These are phyloP conservation scores for Clinocottus analis DNA, from an alignment of 2,113 vertebrate species.

Conservation along the genomic window DNA sequence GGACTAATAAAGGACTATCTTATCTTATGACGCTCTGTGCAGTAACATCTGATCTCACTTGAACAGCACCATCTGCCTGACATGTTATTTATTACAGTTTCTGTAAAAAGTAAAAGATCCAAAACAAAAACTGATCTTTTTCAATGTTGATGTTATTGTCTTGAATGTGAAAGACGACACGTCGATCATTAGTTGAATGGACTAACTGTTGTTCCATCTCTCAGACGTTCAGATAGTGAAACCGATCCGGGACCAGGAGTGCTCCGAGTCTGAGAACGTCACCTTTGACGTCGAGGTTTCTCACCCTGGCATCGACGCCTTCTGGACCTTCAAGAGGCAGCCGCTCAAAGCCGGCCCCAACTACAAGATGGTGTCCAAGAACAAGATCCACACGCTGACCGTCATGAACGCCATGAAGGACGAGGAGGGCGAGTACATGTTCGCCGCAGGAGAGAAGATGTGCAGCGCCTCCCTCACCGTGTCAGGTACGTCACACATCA, in stretches of 20 bases:
- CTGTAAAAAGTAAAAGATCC: not conserved
- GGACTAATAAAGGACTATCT: too few species aligned
- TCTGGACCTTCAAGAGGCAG: constrained; percentile 92
- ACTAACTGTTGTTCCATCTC: not conserved
- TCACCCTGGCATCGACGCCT: constrained; percentile 91
- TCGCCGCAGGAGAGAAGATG: constrained; percentile 94
- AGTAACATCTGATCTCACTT: too few species aligned
- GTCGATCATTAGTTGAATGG: not conserved
- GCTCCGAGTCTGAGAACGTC: constrained; percentile 96
- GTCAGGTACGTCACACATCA: constrained; percentile 84
- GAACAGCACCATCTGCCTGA: not conserved
- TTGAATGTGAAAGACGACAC: not conserved
- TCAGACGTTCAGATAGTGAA: constrained; percentile 84
- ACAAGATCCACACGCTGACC: constrained; percentile 89
- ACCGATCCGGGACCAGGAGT: constrained; percentile 89
- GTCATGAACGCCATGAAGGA: constrained; percentile 96
- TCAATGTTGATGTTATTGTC: not conserved
- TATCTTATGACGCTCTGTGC: too few species aligned
- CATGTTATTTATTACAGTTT: not conserved
- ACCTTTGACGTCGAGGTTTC: constrained; percentile 93
- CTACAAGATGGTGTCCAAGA: constrained; percentile 91
- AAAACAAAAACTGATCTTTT: not conserved
- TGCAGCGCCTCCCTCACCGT: constrained; percentile 91
- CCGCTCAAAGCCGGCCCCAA: constrained; percentile 89
- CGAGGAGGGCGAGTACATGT: constrained; percentile 94